Evolutionary conservation across 2,113 vertebrate genomes (phyloP).

Genomic region (Sceloporus tristichus): DNA sequence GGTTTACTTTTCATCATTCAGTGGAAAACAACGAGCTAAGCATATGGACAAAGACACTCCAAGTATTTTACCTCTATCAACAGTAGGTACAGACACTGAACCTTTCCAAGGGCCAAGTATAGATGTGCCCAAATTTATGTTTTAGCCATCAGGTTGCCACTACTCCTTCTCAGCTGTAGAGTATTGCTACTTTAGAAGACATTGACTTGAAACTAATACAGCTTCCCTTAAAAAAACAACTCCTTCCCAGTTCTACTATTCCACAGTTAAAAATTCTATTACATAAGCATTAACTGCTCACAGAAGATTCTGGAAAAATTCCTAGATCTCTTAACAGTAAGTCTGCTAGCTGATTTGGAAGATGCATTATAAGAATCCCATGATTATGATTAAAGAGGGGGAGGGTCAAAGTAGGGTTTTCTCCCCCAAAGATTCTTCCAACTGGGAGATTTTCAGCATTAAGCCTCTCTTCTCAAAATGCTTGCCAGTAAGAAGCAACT

Average conservation of each 20-base stretch:
- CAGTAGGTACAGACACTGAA: not conserved
- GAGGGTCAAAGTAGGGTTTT: not conserved
- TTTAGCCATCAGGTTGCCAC: not conserved
- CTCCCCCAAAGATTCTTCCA: conserved; percentile 13
- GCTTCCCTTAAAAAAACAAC: not conserved
- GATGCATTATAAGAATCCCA: not conserved
- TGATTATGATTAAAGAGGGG: conserved; percentile 8
- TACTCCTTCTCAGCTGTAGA: not conserved
- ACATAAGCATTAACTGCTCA: not conserved
- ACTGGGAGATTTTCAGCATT: conserved; percentile 20
- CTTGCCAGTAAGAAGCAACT: conserved; percentile 21
- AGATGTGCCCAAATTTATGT: not conserved
- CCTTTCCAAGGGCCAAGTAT: not conserved
- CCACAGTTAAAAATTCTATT: not conserved
- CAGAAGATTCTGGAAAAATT: not conserved
- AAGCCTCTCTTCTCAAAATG: not conserved
- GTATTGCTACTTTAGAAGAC: not conserved
- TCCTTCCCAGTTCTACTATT: not conserved
- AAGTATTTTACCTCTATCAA: not conserved
- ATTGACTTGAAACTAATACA: not conserved
- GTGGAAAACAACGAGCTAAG: not conserved
- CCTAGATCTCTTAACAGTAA: conserved; percentile 13
- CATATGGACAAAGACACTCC: not conserved
- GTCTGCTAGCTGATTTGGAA: conserved; percentile 25
- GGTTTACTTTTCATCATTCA: not conserved